A percentile compares a stretch with the other conserved stretches of the same genome.
Evolutionary conservation across 2,797 vertebrate genomes (phyloP).

Genomic region (Synaphobranchus kaupii): DNA sequence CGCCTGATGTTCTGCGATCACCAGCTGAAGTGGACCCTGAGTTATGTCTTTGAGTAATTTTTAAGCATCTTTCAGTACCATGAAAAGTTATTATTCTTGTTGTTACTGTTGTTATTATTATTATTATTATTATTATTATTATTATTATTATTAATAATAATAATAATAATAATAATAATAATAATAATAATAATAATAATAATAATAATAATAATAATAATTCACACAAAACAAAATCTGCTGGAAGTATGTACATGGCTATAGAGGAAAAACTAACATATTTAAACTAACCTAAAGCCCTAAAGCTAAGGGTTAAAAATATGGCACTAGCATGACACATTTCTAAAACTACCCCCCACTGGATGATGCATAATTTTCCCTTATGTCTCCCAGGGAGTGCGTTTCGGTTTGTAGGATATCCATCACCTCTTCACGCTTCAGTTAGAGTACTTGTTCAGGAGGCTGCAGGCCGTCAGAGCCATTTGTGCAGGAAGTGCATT

Average conservation of each 20-base stretch:
- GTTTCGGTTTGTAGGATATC: too few species aligned
- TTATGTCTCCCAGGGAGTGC: too few species aligned
- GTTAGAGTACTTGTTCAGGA: neutral
- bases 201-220: too few species aligned
- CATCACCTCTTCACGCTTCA: too few species aligned
- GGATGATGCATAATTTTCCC: too few species aligned
- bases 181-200: too few species aligned
- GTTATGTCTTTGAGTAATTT: neutral
- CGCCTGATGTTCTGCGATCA: neutral
- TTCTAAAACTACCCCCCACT: too few species aligned
- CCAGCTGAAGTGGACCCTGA: neutral
- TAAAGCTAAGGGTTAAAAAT: neutral
- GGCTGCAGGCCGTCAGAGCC: neutral
- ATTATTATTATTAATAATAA: too few species aligned
- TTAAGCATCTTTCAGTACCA: neutral
- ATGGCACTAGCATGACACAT: neutral
- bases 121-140: too few species aligned
- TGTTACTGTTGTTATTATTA: neutral
- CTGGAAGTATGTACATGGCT: neutral
- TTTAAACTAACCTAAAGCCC: neutral
- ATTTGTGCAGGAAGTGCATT: neutral
- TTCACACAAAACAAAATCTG: neutral
- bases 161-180: too few species aligned
- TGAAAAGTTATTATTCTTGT: neutral
- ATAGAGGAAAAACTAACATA: neutral